Conservation (phyloP, 2,888 invertebrate genomes). For the Orthonychiurus folsomi region DNA sequence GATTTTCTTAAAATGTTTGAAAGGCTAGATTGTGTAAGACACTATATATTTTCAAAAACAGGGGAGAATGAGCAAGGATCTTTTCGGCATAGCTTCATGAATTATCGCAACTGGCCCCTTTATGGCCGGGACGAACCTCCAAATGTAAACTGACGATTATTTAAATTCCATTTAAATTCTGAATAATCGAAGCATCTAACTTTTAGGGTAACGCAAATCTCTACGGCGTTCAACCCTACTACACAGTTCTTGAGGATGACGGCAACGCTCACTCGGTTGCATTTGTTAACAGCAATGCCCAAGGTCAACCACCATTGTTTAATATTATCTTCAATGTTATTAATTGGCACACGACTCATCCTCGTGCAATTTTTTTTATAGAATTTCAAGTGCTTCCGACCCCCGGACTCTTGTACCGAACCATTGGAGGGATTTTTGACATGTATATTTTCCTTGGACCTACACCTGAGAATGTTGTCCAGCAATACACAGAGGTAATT, state of each 20-base stretch:
- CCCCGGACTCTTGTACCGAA: conserved; percentile 70
- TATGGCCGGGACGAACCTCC: conserved; percentile 33
- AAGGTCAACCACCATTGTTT: conserved; percentile 53
- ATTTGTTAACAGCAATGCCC: conserved; percentile 74
- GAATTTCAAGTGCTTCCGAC: conserved; percentile 48
- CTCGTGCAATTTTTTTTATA: too few relatives aligned
- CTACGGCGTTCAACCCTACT: conserved; percentile 54
- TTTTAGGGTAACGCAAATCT: conserved; percentile 18
- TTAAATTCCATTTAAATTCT: neutral
- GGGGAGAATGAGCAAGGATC: conserved; percentile 24
- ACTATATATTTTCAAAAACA: neutral
- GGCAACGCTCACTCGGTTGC: conserved; percentile 65
- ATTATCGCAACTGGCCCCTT: conserved; percentile 22
- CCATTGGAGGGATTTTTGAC: conserved; percentile 71
- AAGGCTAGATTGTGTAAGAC: neutral
- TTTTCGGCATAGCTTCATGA: conserved; percentile 43
- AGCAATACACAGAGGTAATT: conserved; percentile 58
- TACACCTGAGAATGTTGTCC: conserved; percentile 57
- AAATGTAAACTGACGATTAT: conserved; percentile 16
- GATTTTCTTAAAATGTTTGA: neutral
- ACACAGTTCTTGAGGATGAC: conserved; percentile 60
- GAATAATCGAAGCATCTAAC: neutral
- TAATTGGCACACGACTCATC: too few relatives aligned
- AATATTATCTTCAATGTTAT: too few relatives aligned
- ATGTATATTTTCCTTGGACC: conserved; percentile 71